Evolutionary conservation across 2,888 invertebrate genomes (phyloP), one percentile per base, ranked within the genome.

Genomic region (Melolontha melolontha): DNA sequence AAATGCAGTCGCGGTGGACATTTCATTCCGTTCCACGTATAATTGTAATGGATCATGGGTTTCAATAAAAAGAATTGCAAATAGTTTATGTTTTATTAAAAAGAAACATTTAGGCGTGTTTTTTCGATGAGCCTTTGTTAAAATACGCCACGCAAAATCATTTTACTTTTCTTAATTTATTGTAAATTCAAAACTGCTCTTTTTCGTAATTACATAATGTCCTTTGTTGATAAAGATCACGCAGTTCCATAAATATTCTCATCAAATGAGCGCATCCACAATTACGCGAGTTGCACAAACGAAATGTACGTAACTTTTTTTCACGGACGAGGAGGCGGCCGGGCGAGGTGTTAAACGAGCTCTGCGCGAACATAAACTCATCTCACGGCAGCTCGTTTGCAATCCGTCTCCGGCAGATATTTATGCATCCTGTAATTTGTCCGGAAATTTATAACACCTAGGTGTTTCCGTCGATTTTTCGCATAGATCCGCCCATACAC

Each of bases 351-450:
- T 55, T 40, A 29, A 27, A 29, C 29, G 51, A 29, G 29, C 17
- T 34, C 34, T 5, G 34, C 2, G 34, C 34, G 6, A 11, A 5
- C 41, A 7, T 55, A 40, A 55, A 55, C 40, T 55, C 17, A 40
- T 55, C 40, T 40, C 41, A 14, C 14, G n/a, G 42, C 44, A 12
- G 14, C 29, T 42, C 42, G 42, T 22, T 57, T 27, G 57, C 44
- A 29, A 44, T 57, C 42, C 22, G 11, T 12, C 42, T 14, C 1
- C 6, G 8, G 27, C 22, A 22, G 44, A 57, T 57, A 57, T 57
- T 57, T 57, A 57, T 57, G 57, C 57, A 29, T 57, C 57, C 57
- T 57, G 57, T 57, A 57, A 44, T 42, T 57, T 57, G 57, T 57
- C 42, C 57, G 42, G 44, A 57, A 57, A 57, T 57, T 57, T 57